These are phyloP conservation scores for Alauda arvensis DNA, from an alignment of 2,797 vertebrate genomes.

Conservation along the genomic window DNA sequence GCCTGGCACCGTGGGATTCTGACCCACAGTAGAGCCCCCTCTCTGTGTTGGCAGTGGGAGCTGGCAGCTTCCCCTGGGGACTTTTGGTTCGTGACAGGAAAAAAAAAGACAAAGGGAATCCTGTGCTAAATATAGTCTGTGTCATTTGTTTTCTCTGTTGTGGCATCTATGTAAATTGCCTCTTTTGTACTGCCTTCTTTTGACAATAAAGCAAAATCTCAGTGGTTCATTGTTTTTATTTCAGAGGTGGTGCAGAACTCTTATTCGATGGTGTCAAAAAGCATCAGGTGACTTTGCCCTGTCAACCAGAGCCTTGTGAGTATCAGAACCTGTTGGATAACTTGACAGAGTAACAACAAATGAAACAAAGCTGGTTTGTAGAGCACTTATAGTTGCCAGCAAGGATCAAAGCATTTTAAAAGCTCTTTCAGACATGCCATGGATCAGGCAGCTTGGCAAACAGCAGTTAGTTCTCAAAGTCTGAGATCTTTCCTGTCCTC, in stretches of 20 bases:
- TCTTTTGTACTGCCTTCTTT: slow-evolving; percentile 30
- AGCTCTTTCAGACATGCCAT: background rate
- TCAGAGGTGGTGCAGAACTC: slow-evolving; percentile 92
- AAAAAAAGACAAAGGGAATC: slow-evolving; percentile 37
- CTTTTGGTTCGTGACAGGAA: background rate
- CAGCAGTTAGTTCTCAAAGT: background rate
- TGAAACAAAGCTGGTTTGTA: slow-evolving; percentile 12
- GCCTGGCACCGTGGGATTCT: slow-evolving; percentile 24
- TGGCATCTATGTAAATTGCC: slow-evolving; percentile 14
- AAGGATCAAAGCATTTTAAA: background rate
- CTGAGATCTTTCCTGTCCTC: background rate
- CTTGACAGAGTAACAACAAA: slow-evolving; percentile 4
- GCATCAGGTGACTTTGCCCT: slow-evolving; percentile 88
- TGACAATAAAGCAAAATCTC: slow-evolving; percentile 39
- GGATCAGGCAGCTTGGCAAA: background rate
- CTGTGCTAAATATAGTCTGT: slow-evolving; percentile 33
- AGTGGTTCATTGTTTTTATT: slow-evolving; percentile 59
- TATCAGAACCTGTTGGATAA: slow-evolving; percentile 62
- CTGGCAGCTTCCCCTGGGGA: background rate
- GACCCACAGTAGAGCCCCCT: background rate
- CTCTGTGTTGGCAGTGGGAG: background rate
- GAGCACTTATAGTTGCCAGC: background rate
- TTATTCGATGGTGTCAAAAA: slow-evolving; percentile 89
- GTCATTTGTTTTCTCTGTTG: slow-evolving; percentile 47
- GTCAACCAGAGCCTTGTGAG: slow-evolving; percentile 89